Base-by-base conservation (phyloP, 2,888 invertebrate species). In the Synanthedon myopaeformis region DNA sequence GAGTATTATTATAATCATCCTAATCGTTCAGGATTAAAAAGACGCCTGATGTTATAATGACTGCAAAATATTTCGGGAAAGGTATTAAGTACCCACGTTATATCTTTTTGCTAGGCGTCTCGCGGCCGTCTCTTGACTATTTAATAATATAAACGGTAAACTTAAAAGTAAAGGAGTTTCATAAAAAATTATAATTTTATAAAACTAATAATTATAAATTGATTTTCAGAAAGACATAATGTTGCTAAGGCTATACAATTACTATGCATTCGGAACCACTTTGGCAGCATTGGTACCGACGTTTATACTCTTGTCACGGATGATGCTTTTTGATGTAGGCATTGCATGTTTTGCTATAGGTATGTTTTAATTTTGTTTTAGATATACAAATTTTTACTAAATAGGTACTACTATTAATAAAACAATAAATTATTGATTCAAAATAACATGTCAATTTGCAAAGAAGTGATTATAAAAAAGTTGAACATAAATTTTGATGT, bases 191-290 rank as follows among this genome's bases (percentile, higher is more conserved):
- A 6, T 28, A 28, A 28, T 0, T 6, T 28, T 28, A 28, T 28
- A 5, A 45, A 28, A 6, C 5, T 28, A 28, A 28, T 6, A 19
- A 23, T 19, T 17, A 50, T 17, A 17, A 14, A 51, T 41, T 41
- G 12, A 23, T 79, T 35, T 81, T 52, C 74, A 86, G 86, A 83
- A 82, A 68, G 84, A 86, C 54, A 62, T 81, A 45, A 57, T 70
- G 4, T 82, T 85, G 82, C 58, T 86, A 14, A 76, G 83, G 0
- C 57, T 86, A 3, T 86, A 82, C 61, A 76, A 79, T 57, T 82
- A 74, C 61, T 86, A 86, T 54, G 76, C 79, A 0, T 63, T 81
- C 13, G 74, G 71, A 3, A 80, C 78, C 0, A 69, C 72, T 0
- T 54, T 83, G 4, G 74, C 82, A 0, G 79, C 83, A 6, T 54